Percentiles rank a stretch among this genome's conserved stretches.
phyloP scores from a whole-genome alignment of 2,888 invertebrate species.

The Tetranychus truncatus region DNA sequence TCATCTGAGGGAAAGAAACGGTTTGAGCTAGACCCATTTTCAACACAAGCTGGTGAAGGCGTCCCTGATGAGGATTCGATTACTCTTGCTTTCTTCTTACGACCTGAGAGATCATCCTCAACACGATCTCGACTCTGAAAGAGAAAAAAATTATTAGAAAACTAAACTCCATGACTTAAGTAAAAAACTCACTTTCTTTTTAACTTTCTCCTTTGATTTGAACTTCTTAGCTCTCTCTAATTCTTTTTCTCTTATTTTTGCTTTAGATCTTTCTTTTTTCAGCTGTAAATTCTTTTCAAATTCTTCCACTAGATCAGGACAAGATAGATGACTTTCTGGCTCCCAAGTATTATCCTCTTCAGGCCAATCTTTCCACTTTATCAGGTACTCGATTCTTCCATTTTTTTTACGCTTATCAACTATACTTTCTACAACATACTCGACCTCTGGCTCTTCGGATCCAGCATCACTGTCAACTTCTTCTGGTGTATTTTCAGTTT shows the following conservation, averaged over 20 bases:
- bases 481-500: no score
- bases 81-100: not conserved
- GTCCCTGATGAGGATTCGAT: not conserved
- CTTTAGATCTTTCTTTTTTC: not conserved
- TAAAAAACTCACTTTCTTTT: not conserved
- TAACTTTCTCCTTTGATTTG: not conserved
- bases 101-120: not conserved
- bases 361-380: constrained; percentile 4
- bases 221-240: not conserved
- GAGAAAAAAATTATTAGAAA: not conserved
- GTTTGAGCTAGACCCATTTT: not conserved
- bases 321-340: not conserved
- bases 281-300: not conserved
- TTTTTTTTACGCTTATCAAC: not conserved
- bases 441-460: not conserved
- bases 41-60: not conserved
- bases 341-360: constrained; percentile 1
- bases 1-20: not conserved
- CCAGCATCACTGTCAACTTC: no score
- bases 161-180: not conserved
- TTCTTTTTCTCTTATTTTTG: not conserved
- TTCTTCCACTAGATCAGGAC: not conserved
- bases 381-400: not conserved
- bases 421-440: constrained; percentile 1
- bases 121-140: not conserved